Evolutionary conservation across 2,113 vertebrate species (phyloP).

Genomic region (Gopherus flavomarginatus): DNA sequence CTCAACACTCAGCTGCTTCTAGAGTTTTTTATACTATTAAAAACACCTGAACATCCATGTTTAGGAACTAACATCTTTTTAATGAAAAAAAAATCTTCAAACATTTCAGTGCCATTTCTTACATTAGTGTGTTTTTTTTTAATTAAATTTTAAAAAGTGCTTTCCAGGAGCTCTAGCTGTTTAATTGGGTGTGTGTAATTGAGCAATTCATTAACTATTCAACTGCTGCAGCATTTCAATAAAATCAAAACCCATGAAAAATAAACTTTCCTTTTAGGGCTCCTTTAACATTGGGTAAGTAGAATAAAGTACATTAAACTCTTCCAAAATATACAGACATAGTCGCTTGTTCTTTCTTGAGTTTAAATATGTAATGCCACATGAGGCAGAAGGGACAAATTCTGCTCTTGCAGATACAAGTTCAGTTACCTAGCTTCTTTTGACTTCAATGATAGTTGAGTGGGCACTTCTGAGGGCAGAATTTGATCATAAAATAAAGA

Average conservation of each 20-base stretch:
- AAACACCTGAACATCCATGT: background rate
- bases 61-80: background rate
- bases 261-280: background rate
- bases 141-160: background rate
- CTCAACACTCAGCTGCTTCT: background rate
- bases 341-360: background rate
- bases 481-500: background rate
- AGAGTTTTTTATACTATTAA: background rate
- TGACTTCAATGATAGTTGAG: background rate
- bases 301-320: background rate
- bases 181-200: conserved; percentile 26
- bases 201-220: background rate
- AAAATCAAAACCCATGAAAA: conserved; percentile 19
- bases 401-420: background rate
- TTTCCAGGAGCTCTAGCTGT: conserved; percentile 20
- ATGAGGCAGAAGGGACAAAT: background rate
- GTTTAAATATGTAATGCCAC: background rate
- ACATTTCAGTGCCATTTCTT: background rate
- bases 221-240: background rate
- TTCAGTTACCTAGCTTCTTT: background rate
- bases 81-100: background rate
- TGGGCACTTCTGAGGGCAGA: background rate
- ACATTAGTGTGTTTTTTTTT: background rate
- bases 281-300: background rate
- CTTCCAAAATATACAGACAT: background rate